These are phyloP conservation scores for Lichenostomus cassidix DNA, from an alignment of 2,113 vertebrate species.

Conservation along the genomic window DNA sequence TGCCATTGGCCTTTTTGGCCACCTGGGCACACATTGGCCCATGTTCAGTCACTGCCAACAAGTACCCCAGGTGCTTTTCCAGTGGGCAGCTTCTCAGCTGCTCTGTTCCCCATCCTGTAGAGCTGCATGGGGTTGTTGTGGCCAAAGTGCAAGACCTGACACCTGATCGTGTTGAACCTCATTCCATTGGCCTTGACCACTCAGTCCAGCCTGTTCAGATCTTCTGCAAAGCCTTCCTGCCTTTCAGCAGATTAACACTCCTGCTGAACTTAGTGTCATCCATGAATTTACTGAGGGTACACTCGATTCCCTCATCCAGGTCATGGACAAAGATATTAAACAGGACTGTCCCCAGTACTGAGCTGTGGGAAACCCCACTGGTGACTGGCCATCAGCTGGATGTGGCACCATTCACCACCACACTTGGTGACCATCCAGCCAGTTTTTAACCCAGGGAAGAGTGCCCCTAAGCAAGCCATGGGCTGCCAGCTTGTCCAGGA, in stretches of 20 bases:
- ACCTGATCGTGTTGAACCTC: background rate
- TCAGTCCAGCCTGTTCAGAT: background rate
- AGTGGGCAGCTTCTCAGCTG: fast-evolving
- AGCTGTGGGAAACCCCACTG: background rate
- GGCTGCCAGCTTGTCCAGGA: background rate
- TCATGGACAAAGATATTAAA: background rate
- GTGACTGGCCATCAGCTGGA: fast-evolving
- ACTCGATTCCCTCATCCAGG: background rate
- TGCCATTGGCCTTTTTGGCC: background rate
- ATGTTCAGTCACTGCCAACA: background rate
- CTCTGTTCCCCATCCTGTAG: background rate
- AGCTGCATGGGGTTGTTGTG: background rate
- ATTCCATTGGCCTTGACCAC: background rate
- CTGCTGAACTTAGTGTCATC: background rate
- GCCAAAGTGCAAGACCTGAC: background rate
- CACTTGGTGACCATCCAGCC: too few species aligned
- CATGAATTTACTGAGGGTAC: background rate
- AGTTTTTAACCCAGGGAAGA: background rate
- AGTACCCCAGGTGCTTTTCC: background rate
- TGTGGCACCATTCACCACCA: too few species aligned
- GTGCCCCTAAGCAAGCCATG: background rate
- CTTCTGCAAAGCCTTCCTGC: background rate
- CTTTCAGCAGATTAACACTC: background rate
- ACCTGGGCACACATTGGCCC: background rate
- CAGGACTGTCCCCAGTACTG: background rate